Percentiles rank a stretch among this genome's conserved stretches.
Conservation (phyloP, 2,113 vertebrate genomes). For the Thamnophis sirtalis region DNA sequence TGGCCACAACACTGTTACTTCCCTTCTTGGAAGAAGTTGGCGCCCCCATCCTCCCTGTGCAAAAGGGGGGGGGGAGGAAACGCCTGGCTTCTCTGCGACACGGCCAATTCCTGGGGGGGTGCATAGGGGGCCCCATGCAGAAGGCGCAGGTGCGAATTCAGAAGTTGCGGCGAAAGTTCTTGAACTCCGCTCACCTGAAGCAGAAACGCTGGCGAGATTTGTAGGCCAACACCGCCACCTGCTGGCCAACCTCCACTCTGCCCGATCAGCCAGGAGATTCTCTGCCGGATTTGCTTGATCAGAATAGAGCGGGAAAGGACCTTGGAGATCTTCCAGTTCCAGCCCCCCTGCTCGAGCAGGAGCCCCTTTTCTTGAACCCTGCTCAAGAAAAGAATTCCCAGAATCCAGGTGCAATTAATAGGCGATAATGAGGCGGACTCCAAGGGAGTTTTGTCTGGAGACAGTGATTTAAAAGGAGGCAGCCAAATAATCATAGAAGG, state of each 20-base stretch:
- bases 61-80: neutral
- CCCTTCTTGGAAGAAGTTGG: neutral
- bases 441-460: too few relatives aligned
- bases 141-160: neutral
- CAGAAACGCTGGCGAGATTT: neutral
- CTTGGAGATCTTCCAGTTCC: neutral
- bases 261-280: neutral
- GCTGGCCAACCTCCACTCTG: neutral
- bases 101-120: neutral
- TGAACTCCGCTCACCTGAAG: neutral
- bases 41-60: neutral
- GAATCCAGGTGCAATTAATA: too few relatives aligned
- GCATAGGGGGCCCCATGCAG: accelerated
- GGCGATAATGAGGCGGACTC: too few relatives aligned
- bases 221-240: neutral
- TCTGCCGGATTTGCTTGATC: neutral
- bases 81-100: neutral
- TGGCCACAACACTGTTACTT: neutral
- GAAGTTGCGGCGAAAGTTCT: neutral
- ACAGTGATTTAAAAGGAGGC: too few relatives aligned
- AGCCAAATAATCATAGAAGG: too few relatives aligned
- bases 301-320: neutral
- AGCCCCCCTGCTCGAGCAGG: too few relatives aligned
- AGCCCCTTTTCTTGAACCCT: too few relatives aligned
- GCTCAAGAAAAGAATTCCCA: too few relatives aligned